A percentile compares a stretch with the other conserved stretches of the same genome.
phyloP scores from a whole-genome alignment of 2,888 invertebrate genomes.

The Gandaritis pyraliata region DNA sequence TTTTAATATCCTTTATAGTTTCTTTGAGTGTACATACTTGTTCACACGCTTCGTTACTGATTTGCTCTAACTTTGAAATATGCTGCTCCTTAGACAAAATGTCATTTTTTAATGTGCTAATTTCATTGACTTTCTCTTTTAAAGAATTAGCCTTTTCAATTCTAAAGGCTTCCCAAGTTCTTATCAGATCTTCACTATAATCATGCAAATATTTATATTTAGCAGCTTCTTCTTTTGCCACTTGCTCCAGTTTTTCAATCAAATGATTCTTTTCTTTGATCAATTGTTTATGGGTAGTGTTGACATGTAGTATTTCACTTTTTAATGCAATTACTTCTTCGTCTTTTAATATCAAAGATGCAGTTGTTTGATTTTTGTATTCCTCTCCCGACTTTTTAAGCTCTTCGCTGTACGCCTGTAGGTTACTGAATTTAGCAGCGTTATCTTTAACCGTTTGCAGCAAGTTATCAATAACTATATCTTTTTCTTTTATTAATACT shows the following conservation, averaged over 20 bases:
- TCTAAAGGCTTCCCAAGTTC: constrained; percentile 36
- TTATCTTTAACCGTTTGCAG: constrained; percentile 51
- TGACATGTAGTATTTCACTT: constrained; percentile 10
- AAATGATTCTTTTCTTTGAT: constrained; percentile 13
- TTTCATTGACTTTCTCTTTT: constrained; percentile 27
- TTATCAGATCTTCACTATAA: constrained; percentile 27
- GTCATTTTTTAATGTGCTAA: constrained; percentile 9
- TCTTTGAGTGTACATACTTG: constrained; percentile 35
- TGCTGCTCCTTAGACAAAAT: constrained; percentile 19
- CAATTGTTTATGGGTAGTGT: constrained; percentile 8
- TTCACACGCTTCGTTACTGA: constrained; percentile 27
- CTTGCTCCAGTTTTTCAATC: constrained; percentile 43
- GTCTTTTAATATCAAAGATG: constrained; percentile 48
- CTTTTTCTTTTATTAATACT: constrained; percentile 56
- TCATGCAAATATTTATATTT: constrained; percentile 27
- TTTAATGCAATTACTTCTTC: constrained; percentile 27
- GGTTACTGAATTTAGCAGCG: constrained; percentile 45
- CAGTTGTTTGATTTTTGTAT: constrained; percentile 47
- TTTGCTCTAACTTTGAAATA: constrained; percentile 22
- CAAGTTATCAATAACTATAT: constrained; percentile 53
- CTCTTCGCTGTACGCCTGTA: constrained; percentile 52
- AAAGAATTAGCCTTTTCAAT: constrained; percentile 3
- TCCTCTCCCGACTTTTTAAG: constrained; percentile 52
- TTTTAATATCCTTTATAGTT: constrained; percentile 35
- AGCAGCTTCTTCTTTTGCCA: constrained; percentile 13